Evolutionary conservation across 2,888 invertebrate species (phyloP).

Genomic region (Entomobrya proxima): DNA sequence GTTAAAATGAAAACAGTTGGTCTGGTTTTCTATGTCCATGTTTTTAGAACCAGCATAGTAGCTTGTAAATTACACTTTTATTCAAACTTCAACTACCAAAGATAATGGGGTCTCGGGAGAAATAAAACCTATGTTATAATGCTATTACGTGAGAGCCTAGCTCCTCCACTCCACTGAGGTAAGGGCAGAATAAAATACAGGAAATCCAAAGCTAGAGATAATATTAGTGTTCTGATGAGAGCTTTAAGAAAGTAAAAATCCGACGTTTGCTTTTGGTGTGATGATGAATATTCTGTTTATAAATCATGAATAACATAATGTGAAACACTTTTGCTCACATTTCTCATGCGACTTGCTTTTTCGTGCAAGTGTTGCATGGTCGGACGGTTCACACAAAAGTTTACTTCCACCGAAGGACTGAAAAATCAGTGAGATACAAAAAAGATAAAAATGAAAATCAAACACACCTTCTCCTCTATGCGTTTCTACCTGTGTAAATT

Average conservation of each 20-base stretch:
- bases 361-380: neutral
- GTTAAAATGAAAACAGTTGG: neutral
- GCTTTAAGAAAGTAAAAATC: neutral
- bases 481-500: neutral
- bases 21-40: neutral
- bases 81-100: neutral
- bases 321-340: constrained; percentile 50
- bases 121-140: too few species aligned
- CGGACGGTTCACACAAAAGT: constrained; percentile 20
- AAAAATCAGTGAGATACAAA: neutral
- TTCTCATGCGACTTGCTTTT: constrained; percentile 45
- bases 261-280: constrained; percentile 3
- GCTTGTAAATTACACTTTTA: neutral
- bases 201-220: constrained; percentile 11
- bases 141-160: neutral
- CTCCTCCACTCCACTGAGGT: neutral
- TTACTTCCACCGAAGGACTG: neutral
- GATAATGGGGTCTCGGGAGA: too few species aligned
- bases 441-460: neutral
- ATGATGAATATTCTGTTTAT: constrained; percentile 24
- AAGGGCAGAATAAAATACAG: neutral
- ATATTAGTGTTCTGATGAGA: neutral
- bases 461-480: neutral
- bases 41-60: neutral
- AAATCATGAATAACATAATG: constrained; percentile 49